Base-by-base conservation (phyloP, 2,888 invertebrate species). In the Epistrophe eligans region DNA sequence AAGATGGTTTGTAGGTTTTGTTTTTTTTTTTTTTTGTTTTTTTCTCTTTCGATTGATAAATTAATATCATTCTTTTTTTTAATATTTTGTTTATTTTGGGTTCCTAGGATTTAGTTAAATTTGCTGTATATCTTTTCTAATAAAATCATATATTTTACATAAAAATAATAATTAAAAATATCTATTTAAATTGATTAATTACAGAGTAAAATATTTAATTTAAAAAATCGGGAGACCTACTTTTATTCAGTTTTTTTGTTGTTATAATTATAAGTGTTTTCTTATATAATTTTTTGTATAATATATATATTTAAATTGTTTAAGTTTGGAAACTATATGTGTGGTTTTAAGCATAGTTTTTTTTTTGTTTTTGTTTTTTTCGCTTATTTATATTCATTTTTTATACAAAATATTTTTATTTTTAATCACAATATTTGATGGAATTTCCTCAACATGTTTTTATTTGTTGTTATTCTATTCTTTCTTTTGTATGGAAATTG, bases 391-490 rank as follows among this genome's bases (percentile, higher is more conserved):
- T 79, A 79, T 48, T 66, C 35, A 64, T 77, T 57, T 77, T 85
- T 81, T 85, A 85, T 81, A 85, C 77, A 85, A 85, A 81, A 85
- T 85, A 81, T 85, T 81, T 77, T 80, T 76, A 19, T 55, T 77
- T 81, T 85, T 85, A 85, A 85, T 85, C 85, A 85, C 85, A 85
- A 81, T 85, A 81, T 81, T 85, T 85, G 85, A 85, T 85, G 85
- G 85, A 85, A 85, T 85, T 85, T 64, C 85, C 81, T 74, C 85
- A 85, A 85, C 81, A 79, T 85, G 85, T 73, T 77, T 64, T 77
- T 71, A 8, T 74, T 73, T 77, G 77, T 82, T 57, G 70, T 45
- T 70, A 32, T 72, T 43, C 60, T 74, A 55, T 52, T 15, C 9
- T 48, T 74, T 43, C 72, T 48, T 64, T 80, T 50, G 62, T 60